These are phyloP conservation scores for Phoeniculus purpureus DNA, from an alignment of 2,797 vertebrate genomes.

Conservation along the genomic window DNA sequence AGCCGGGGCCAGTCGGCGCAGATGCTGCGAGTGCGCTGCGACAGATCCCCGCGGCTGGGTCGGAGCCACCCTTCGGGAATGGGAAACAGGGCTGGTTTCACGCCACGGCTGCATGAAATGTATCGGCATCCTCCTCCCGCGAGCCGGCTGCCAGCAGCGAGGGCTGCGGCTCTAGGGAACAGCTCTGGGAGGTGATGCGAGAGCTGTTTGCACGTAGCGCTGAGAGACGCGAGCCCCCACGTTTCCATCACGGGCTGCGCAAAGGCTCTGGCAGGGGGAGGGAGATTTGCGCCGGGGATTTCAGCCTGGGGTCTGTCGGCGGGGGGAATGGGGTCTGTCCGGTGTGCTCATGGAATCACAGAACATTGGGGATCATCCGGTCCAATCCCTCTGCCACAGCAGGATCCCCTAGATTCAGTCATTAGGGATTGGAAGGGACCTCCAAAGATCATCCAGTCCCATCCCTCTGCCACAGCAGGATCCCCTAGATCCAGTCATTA, in stretches of 20 bases:
- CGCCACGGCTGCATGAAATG: slow-evolving; percentile 51
- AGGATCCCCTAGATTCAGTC: too few relatives aligned
- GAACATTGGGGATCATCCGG: too few relatives aligned
- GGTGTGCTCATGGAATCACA: background rate
- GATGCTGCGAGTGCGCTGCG: slow-evolving; percentile 54
- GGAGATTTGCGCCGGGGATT: background rate
- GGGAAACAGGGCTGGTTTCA: slow-evolving; percentile 61
- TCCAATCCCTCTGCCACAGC: too few relatives aligned
- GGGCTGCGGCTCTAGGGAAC: slow-evolving; percentile 37
- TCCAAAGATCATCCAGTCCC: too few relatives aligned
- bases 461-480: too few relatives aligned
- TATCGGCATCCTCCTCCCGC: slow-evolving; percentile 44
- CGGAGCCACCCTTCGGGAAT: slow-evolving; percentile 35
- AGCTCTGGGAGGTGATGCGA: slow-evolving; percentile 11
- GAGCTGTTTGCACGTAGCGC: slow-evolving; percentile 58
- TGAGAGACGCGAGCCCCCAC: background rate
- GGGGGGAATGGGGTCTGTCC: background rate
- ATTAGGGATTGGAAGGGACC: too few relatives aligned
- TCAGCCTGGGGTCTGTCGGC: background rate
- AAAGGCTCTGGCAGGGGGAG: background rate
- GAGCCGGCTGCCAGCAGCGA: slow-evolving; percentile 56
- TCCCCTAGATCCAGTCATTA: too few relatives aligned
- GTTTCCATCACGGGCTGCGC: slow-evolving; percentile 7
- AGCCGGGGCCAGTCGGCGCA: slow-evolving; percentile 61
- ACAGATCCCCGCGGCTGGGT: slow-evolving; percentile 42